phyloP scores from a whole-genome alignment of 2,113 vertebrate species.

The Chloropsis cyanopogon region DNA sequence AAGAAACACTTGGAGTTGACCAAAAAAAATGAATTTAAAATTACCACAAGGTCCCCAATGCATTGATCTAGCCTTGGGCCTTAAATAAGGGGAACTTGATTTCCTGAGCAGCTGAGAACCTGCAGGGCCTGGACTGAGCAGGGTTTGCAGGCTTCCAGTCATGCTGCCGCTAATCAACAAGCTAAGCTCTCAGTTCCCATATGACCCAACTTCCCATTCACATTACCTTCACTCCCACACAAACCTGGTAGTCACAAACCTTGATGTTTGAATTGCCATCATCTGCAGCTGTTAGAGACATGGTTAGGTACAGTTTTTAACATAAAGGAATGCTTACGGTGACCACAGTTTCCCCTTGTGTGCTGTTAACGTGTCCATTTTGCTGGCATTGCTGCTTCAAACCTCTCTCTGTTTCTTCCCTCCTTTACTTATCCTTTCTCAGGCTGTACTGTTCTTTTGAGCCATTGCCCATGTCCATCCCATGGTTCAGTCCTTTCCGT shows the following conservation, averaged over 20 bases:
- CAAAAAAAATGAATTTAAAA: not conserved
- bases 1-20: not conserved
- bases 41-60: not conserved
- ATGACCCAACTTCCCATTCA: not conserved
- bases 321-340: slow-evolving; percentile 35
- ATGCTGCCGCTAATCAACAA: not conserved
- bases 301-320: not conserved
- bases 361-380: not conserved
- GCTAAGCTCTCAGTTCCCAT: not conserved
- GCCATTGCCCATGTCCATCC: not conserved
- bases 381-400: not conserved
- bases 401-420: not conserved
- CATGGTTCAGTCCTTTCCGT: not conserved
- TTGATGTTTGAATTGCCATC: not conserved
- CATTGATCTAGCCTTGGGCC: not conserved
- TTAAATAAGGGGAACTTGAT: not conserved
- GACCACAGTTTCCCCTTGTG: not conserved
- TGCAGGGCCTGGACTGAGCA: not conserved
- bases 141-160: not conserved
- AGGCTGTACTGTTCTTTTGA: not conserved
- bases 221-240: not conserved
- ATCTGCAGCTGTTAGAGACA: not conserved
- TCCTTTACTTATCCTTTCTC: not conserved
- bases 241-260: not conserved
- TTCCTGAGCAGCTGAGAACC: not conserved